phyloP scores from a whole-genome alignment of 2,888 invertebrate genomes.

The Cerceris ruficornis region DNA sequence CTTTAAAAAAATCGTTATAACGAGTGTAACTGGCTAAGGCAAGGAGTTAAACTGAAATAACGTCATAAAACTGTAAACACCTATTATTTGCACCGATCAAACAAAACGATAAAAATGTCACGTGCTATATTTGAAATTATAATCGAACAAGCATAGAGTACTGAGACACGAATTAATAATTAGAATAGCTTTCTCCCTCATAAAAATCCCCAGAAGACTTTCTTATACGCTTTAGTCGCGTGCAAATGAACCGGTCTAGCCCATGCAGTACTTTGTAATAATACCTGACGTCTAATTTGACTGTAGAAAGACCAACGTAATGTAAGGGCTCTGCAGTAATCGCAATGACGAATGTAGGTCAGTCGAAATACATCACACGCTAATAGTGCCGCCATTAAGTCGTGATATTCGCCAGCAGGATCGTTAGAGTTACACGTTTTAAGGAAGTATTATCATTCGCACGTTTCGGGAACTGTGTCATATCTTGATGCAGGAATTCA shows the following conservation, averaged over 20 bases:
- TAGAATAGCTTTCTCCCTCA: too few species aligned
- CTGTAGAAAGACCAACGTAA: slow-evolving; percentile 37
- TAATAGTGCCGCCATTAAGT: slow-evolving; percentile 31
- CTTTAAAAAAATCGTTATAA: too few species aligned
- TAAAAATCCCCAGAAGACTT: background rate
- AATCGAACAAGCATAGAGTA: too few species aligned
- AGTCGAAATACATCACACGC: slow-evolving; percentile 37
- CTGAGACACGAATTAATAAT: too few species aligned
- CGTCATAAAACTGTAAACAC: too few species aligned
- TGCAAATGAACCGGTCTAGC: background rate
- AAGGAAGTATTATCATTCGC: slow-evolving; percentile 18
- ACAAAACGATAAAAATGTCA: too few species aligned
- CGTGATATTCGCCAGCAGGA: slow-evolving; percentile 25
- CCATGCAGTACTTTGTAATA: slow-evolving; percentile 3
- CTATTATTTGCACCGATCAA: too few species aligned
- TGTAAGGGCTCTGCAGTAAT: slow-evolving; percentile 35
- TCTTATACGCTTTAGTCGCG: background rate
- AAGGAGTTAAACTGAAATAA: too few species aligned
- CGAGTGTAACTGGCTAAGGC: too few species aligned
- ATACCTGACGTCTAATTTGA: slow-evolving; percentile 20
- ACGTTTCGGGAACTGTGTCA: slow-evolving; percentile 32
- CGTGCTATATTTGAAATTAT: too few species aligned
- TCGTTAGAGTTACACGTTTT: slow-evolving; percentile 29
- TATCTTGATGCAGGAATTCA: slow-evolving; percentile 32
- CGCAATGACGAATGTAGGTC: slow-evolving; percentile 53